phyloP scores from a whole-genome alignment of 2,113 vertebrate genomes.

The Rhea pennata region DNA sequence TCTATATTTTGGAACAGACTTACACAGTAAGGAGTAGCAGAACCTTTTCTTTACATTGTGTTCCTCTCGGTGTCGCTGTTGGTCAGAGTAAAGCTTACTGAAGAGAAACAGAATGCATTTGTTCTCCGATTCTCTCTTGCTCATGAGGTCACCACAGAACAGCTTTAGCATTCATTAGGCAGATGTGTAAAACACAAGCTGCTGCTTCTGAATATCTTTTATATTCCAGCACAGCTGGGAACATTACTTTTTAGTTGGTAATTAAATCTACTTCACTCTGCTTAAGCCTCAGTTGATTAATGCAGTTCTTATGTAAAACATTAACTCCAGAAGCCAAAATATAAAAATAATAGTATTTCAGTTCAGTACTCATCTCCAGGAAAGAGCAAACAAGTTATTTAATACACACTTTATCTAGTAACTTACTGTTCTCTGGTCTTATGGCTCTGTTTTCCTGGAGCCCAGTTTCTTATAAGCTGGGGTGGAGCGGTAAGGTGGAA shows the following conservation, averaged over 20 bases:
- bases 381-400: not conserved
- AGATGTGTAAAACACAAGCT: not conserved
- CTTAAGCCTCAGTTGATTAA: not conserved
- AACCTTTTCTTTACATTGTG: fast-evolving
- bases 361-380: not conserved
- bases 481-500: not conserved
- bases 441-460: not conserved
- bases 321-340: not conserved
- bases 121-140: not conserved
- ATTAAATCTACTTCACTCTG: constrained; percentile 24
- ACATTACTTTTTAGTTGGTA: not conserved
- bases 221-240: not conserved
- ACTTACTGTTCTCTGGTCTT: not conserved
- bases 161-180: not conserved
- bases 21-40: fast-evolving
- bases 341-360: constrained; percentile 7
- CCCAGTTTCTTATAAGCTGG: not conserved
- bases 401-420: not conserved
- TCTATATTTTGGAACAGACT: not conserved
- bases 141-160: not conserved
- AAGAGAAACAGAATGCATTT: not conserved
- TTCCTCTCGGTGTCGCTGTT: constrained; percentile 53
- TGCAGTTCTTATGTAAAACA: not conserved
- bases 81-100: not conserved
- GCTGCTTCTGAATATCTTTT: not conserved